A percentile compares a stretch with the other conserved stretches of the same genome.
These are phyloP conservation scores for Yponomeuta cagnagella DNA, from an alignment of 2,888 invertebrate species.

Conservation along the genomic window DNA sequence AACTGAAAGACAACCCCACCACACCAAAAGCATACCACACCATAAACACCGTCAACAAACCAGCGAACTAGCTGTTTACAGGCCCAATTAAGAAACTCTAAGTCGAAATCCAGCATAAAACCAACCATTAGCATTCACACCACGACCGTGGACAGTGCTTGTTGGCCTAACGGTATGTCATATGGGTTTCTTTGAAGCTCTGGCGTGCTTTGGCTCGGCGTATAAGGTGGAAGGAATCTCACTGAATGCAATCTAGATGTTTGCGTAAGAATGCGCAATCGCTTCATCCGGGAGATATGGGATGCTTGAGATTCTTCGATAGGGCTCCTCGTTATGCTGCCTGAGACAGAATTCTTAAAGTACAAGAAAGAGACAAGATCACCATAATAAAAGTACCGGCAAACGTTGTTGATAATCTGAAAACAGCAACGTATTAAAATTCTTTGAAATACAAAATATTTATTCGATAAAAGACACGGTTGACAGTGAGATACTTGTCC, in stretches of 20 bases:
- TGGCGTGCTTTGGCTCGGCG: slow-evolving; percentile 14
- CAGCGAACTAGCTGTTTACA: neutral
- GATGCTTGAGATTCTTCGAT: neutral
- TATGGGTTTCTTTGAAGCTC: slow-evolving; percentile 19
- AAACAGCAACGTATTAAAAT: no score
- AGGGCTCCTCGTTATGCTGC: neutral
- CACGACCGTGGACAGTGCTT: slow-evolving; percentile 31
- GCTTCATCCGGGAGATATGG: slow-evolving; percentile 27
- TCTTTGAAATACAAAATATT: no score
- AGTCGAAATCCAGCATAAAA: slow-evolving; percentile 39
- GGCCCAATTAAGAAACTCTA: slow-evolving; percentile 39
- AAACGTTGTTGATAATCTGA: no score
- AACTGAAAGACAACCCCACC: no score
- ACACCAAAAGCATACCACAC: neutral
- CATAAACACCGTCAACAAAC: neutral
- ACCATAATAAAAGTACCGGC: no score
- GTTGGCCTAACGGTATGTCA: slow-evolving; percentile 38
- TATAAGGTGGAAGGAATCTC: slow-evolving; percentile 25
- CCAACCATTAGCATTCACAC: slow-evolving; percentile 41
- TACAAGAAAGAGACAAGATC: neutral
- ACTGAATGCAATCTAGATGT: slow-evolving; percentile 16
- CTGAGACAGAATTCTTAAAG: neutral
- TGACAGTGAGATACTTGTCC: no score
- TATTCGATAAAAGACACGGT: no score
- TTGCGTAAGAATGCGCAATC: slow-evolving; percentile 24